Evolutionary conservation across 2,888 invertebrate species (phyloP).

Genomic region (Scelioninae gen. 1): DNA sequence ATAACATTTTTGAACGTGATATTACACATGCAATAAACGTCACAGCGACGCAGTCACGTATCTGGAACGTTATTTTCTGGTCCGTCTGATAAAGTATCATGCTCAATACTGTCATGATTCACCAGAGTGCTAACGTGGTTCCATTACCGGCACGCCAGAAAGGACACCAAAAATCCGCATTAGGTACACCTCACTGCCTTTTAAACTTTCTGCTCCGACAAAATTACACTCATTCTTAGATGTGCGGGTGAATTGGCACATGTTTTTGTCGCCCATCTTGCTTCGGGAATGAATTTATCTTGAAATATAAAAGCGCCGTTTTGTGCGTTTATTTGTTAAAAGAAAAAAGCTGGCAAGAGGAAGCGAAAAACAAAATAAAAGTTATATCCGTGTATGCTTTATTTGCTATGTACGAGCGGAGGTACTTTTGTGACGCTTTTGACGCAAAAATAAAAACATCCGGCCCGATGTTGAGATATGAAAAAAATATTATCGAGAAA

Average conservation of each 20-base stretch:
- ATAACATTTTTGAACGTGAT: conserved; percentile 24
- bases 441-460: conserved; percentile 12
- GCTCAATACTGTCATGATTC: conserved; percentile 59
- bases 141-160: conserved; percentile 43
- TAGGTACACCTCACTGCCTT: conserved; percentile 42
- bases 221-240: conserved; percentile 50
- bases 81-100: conserved; percentile 56
- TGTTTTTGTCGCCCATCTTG: too few relatives aligned
- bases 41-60: conserved; percentile 42
- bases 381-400: conserved; percentile 4
- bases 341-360: too few relatives aligned
- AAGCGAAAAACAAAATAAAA: not conserved
- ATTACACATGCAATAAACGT: conserved; percentile 59
- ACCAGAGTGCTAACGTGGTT: conserved; percentile 54
- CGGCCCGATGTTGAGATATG: not conserved
- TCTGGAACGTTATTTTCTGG: conserved; percentile 52
- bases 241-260: not conserved
- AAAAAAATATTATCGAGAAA: conserved; percentile 9
- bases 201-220: conserved; percentile 38
- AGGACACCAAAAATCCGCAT: conserved; percentile 60
- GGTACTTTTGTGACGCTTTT: conserved; percentile 15
- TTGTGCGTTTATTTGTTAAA: conserved; percentile 23
- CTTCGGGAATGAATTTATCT: conserved; percentile 46
- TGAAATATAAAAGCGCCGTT: conserved; percentile 12
- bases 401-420: conserved; percentile 3